Conservation (phyloP, 2,888 invertebrate genomes). For the Acleris laterana region DNA sequence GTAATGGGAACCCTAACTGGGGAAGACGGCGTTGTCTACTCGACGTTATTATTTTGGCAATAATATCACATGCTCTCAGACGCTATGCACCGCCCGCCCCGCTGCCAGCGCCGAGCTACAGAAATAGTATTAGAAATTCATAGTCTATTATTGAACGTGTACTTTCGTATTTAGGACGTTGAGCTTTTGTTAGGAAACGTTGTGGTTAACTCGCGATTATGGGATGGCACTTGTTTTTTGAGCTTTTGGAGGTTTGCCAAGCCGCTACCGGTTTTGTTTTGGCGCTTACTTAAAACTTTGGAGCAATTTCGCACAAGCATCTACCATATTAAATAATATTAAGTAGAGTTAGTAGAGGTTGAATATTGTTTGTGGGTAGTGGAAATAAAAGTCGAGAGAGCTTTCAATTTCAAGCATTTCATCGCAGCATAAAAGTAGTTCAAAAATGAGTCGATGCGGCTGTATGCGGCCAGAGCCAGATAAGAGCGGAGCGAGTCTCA, state of each 20-base stretch:
- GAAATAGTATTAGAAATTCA: constrained; percentile 76
- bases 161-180: constrained; percentile 63
- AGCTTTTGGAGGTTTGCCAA: constrained; percentile 42
- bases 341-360: too few species aligned
- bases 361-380: too few species aligned
- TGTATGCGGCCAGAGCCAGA: constrained; percentile 47
- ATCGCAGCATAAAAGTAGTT: constrained; percentile 11
- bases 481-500: constrained; percentile 43
- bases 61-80: constrained; percentile 70
- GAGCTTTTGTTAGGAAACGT: constrained; percentile 52
- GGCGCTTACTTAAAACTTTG: constrained; percentile 8
- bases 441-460: constrained; percentile 14
- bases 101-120: constrained; percentile 64
- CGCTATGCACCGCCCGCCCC: constrained; percentile 49
- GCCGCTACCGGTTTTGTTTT: constrained; percentile 25
- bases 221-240: constrained; percentile 31
- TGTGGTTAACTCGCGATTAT: constrained; percentile 35
- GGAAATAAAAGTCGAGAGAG: not conserved
- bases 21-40: constrained; percentile 57
- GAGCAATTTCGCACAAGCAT: not conserved
- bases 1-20: constrained; percentile 50
- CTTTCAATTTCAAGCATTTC: not conserved
- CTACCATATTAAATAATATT: too few species aligned
- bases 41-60: constrained; percentile 73
- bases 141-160: constrained; percentile 71